Base-by-base conservation (phyloP, 2,113 vertebrate species). In the Phaethon lepturus region DNA sequence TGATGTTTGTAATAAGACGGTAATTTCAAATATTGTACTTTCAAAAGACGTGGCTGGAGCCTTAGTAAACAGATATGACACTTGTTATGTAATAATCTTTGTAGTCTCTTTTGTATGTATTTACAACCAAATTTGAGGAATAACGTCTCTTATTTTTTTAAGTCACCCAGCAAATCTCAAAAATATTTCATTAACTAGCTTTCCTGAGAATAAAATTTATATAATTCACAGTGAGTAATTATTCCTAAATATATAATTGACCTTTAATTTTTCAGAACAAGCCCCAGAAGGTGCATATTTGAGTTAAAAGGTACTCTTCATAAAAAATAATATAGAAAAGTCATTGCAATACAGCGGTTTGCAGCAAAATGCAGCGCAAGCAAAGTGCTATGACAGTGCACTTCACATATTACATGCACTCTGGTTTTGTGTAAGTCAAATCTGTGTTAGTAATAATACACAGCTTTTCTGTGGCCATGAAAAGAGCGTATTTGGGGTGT, bases 201-300 rank as follows among this genome's bases (percentile, higher is more conserved):
- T 93, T 82, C 72, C 84, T 13, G 85, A 58, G 67, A 90, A 87
- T 71, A 79, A 45, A 74, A 78, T 74, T 5, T 73, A 50, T 94
- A 68, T 90, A 87, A 66, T 91, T 96, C 87, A 71, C 96, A 88
- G 95, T 88, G 84, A 95, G 96, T 96, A 97, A 93, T 96, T 97
- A 86, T 97, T 98, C 91, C 95, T 49, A 73, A 71, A 58, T 31
- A 59, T 62, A 10, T 62, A 59, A 67, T 15, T 63, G 42, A 89
- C 53, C 59, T 86, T 88, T 53, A 55, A 8, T 45, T 85, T 78
- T 82, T 53, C 55, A 69, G 31, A 64, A 59, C 20, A 82, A 69
- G 8, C 13, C 72, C 28, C 29, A 44, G 60, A 86, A 89, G 17
- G 19, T 86, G 35, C 22, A 12, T 52, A 17, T 72, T 52, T 77